Evolutionary conservation across 2,797 vertebrate species (phyloP), one percentile per base, ranked within the genome.

Genomic region (Bradypodion pumilum): DNA sequence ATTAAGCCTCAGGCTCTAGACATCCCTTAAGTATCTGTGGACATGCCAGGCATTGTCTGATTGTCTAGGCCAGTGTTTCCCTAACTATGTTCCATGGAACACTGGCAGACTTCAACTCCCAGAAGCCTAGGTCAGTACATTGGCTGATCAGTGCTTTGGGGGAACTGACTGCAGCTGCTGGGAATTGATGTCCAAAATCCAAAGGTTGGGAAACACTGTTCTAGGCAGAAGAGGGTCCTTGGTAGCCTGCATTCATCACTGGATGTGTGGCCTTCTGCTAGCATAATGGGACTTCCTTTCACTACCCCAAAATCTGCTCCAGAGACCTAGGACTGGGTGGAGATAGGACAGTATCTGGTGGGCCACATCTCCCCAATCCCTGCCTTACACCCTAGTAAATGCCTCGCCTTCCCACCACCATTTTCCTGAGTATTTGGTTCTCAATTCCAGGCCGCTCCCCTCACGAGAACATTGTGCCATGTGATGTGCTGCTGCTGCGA

Each of bases 391-490:
- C 21, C n/a, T 13, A 5, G 1, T 23, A 0, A 2, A 0, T 10
- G 0, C 29, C 5, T 0, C 25, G 9, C 10, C 25, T 69, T 4
- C 46, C 62, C 65, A 4, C 9, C 49, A 56, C 9, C 3, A 2
- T 19, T 15, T 80, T 59, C n/a, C 79, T 65, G 29, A 59, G 73
- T 29, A 52, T 75, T 52, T 10, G 1, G 27, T 1, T 35, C 1
- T 80, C 21, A 0, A 2, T 84, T 16, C 0, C 89, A 99, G 98
- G 98, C 69, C 97, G 98, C 12, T 99, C 98, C 0, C 98, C 98
- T 0, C 98, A 98, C 63, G 98, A 99, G 75, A 98, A 99, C 91
- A 90, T 99, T 79, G 98, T 99, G 35, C 98, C 98, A 0, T 99
- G 98, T 6, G 98, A 99, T 0, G 97, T 99, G 69, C 95, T 99